Evolutionary conservation across 2,797 vertebrate genomes (phyloP).

Genomic region (Lagodon rhomboides): DNA sequence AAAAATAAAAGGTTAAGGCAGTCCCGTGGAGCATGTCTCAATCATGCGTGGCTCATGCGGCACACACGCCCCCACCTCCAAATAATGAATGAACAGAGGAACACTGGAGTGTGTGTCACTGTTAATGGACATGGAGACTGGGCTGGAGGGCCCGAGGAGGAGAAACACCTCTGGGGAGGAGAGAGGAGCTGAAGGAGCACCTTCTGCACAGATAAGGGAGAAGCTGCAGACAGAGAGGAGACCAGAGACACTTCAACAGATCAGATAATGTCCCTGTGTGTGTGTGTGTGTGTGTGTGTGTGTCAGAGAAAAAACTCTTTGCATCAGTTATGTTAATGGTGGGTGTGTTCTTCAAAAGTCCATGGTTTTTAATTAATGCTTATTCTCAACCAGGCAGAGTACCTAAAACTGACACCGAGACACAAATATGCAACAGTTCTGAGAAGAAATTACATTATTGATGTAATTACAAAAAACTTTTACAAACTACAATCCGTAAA

Average conservation of each 20-base stretch:
- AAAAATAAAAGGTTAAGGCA: neutral
- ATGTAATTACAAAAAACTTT: no score
- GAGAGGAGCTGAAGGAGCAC: conserved; percentile 50
- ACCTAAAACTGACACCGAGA: neutral
- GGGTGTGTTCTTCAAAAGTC: conserved; percentile 3
- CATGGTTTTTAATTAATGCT: neutral
- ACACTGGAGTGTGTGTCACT: neutral
- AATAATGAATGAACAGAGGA: neutral
- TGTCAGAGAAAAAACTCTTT: neutral
- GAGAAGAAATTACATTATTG: no score
- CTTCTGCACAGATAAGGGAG: conserved; percentile 78
- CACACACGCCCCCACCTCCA: neutral
- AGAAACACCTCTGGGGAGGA: conserved; percentile 32
- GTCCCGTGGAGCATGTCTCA: no score
- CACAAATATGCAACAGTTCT: neutral
- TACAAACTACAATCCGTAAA: neutral
- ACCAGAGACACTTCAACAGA: conserved; percentile 80
- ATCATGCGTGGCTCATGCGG: neutral
- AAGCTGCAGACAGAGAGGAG: conserved; percentile 87
- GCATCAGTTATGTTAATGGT: neutral
- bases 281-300: neutral
- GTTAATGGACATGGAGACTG: conserved; percentile 13
- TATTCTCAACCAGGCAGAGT: neutral
- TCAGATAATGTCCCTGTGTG: conserved; percentile 61
- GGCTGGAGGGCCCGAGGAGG: conserved; percentile 18